These are phyloP conservation scores for Alethe castanea DNA, from an alignment of 2,113 vertebrate species.

Conservation along the genomic window DNA sequence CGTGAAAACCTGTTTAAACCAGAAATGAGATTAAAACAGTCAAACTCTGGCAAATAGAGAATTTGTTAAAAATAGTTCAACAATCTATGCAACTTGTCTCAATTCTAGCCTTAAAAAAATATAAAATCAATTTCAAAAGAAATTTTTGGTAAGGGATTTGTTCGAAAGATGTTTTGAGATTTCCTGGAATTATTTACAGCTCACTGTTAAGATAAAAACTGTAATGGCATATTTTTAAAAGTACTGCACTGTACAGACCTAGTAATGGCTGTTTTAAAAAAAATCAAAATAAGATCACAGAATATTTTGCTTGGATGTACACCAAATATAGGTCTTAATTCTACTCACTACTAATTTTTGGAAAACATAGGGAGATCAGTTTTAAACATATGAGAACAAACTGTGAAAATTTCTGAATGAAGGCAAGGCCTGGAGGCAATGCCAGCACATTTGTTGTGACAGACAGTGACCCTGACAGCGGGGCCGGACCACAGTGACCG, in stretches of 20 bases:
- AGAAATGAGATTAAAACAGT: background rate
- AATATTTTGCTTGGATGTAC: background rate
- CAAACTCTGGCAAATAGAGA: background rate
- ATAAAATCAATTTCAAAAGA: background rate
- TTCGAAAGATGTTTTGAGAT: background rate
- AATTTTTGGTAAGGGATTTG: background rate
- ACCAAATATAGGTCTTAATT: background rate
- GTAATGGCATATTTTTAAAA: background rate
- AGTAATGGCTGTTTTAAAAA: background rate
- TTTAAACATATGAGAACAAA: background rate
- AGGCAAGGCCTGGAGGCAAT: background rate
- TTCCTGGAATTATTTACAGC: background rate
- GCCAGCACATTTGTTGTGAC: background rate
- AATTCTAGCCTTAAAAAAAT: background rate
- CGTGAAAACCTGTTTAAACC: background rate
- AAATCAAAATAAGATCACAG: background rate
- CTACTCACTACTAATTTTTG: background rate
- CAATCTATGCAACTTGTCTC: background rate
- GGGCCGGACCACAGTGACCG: rapidly evolving
- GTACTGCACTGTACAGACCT: background rate
- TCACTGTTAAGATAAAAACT: background rate
- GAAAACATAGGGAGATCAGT: background rate
- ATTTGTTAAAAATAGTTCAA: background rate
- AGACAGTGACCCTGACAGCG: rapidly evolving
- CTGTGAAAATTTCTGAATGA: background rate